Evolutionary conservation across 2,113 vertebrate genomes (phyloP).

Genomic region (Oryzias celebensis): DNA sequence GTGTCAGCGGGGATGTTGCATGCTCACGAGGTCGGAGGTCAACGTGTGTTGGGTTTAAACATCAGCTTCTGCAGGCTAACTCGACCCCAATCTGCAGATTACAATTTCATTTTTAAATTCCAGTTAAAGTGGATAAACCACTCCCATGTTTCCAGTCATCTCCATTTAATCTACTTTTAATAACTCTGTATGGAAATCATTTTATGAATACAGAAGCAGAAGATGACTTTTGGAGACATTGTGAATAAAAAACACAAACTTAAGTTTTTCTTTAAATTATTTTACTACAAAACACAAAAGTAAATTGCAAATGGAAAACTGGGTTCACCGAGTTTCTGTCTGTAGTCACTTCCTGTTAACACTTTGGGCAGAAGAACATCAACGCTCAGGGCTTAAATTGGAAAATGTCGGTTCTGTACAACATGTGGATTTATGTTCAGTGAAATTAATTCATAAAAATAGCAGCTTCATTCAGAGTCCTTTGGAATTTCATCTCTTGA

Average conservation of each 20-base stretch:
- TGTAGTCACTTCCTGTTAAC: too few species aligned
- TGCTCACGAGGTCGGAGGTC: neutral
- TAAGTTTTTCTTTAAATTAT: neutral
- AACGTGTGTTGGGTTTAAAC: neutral
- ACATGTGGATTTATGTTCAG: too few species aligned
- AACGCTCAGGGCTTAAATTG: too few species aligned
- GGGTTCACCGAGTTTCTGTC: too few species aligned
- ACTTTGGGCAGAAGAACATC: too few species aligned
- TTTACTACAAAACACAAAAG: neutral
- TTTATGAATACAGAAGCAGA: neutral
- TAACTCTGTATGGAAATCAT: neutral
- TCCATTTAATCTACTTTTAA: neutral
- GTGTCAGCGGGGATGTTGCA: slow-evolving; percentile 14
- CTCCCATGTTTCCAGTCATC: neutral
- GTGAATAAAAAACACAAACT: neutral
- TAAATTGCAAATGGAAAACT: too few species aligned
- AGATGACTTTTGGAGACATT: neutral
- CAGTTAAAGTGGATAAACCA: too few species aligned
- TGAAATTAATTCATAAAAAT: too few species aligned
- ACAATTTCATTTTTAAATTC: neutral
- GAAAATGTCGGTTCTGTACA: too few species aligned
- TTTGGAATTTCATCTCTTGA: neutral
- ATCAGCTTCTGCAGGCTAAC: neutral
- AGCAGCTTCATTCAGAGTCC: neutral
- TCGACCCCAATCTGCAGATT: neutral